Conservation (phyloP, 2,113 vertebrate genomes). For the Telmatochromis sp. region DNA sequence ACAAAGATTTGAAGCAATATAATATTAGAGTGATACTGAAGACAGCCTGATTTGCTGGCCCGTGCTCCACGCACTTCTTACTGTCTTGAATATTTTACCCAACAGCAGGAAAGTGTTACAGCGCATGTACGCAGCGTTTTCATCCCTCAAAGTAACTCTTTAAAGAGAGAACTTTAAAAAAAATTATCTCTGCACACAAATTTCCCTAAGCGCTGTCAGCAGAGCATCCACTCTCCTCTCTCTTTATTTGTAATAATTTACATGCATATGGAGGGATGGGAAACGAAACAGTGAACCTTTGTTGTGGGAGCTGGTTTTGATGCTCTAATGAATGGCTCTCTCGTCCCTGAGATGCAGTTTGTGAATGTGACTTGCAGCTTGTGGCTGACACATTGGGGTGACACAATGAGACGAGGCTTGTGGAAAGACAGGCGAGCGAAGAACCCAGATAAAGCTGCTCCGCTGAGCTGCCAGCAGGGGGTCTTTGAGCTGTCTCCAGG, state of each 20-base stretch:
- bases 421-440: constrained; percentile 28
- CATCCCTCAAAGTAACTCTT: neutral
- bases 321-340: constrained; percentile 54
- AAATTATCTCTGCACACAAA: constrained; percentile 1
- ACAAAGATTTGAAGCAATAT: neutral
- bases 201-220: neutral
- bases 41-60: neutral
- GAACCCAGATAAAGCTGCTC: constrained; percentile 56
- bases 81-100: neutral
- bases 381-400: constrained; percentile 43
- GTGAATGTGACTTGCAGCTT: constrained; percentile 32
- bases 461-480: constrained; percentile 54
- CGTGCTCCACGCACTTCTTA: neutral
- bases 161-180: constrained; percentile 12
- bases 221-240: neutral
- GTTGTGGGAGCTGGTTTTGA: constrained; percentile 17
- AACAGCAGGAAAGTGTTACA: neutral
- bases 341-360: constrained; percentile 41
- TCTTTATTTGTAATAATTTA: constrained; percentile 7
- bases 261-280: constrained; percentile 22
- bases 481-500: constrained; percentile 57
- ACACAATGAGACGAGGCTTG: constrained; percentile 31
- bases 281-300: constrained; percentile 39
- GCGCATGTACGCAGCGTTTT: neutral
- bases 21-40: constrained; percentile 8